Percentiles rank a stretch among this genome's conserved stretches.
Evolutionary conservation across 2,888 invertebrate species (phyloP).

Genomic region (Meandrusa payeni): DNA sequence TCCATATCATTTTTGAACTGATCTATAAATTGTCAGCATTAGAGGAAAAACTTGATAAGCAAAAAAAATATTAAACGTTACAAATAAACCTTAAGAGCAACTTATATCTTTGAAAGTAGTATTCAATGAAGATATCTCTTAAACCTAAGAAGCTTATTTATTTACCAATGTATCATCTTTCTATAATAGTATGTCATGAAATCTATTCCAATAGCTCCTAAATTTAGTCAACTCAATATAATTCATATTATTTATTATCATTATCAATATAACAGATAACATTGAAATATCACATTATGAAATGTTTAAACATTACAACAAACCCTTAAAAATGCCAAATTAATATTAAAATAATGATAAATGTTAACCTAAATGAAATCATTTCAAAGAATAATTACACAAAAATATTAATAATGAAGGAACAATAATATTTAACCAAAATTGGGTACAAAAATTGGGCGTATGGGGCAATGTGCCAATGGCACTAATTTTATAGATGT

Average conservation of each 20-base stretch:
- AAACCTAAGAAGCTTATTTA: too few relatives aligned
- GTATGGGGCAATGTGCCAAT: too few relatives aligned
- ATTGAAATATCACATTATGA: constrained; percentile 78
- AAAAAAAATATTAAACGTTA: constrained; percentile 1
- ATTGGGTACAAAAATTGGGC: too few relatives aligned
- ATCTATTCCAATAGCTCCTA: constrained; percentile 56
- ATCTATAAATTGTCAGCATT: not conserved
- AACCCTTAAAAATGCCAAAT: constrained; percentile 67
- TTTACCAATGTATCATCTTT: too few relatives aligned
- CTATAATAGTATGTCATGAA: constrained; percentile 73
- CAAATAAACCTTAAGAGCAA: constrained; percentile 13
- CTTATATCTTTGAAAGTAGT: constrained; percentile 33
- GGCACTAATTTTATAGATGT: not conserved
- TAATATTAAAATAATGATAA: constrained; percentile 45
- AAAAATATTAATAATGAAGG: constrained; percentile 44
- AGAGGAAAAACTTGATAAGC: not conserved
- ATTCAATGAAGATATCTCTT: too few relatives aligned
- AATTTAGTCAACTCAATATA: constrained; percentile 54
- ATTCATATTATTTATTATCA: constrained; percentile 47
- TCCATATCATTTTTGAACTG: too few relatives aligned
- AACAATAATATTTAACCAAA: constrained; percentile 38
- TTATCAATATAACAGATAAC: constrained; percentile 76
- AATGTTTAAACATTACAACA: constrained; percentile 61
- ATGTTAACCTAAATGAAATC: constrained; percentile 10
- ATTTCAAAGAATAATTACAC: constrained; percentile 40